Conservation (phyloP, 2,113 vertebrate genomes). For the Tringa solitaria region DNA sequence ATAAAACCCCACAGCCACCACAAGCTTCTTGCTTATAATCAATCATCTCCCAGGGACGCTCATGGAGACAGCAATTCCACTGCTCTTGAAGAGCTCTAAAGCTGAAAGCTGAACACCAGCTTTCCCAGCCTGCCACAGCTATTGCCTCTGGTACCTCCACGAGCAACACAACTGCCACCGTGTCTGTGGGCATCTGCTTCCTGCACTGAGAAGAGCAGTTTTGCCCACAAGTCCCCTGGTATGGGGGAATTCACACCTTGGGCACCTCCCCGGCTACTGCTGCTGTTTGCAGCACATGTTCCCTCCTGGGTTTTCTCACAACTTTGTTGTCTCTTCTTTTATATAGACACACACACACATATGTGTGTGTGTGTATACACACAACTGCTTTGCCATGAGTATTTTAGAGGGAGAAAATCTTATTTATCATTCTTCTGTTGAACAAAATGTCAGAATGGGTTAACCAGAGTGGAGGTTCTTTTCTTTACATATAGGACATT, state of each 20-base stretch:
- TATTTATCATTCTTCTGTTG: neutral
- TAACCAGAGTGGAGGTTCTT: neutral
- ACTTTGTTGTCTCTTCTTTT: neutral
- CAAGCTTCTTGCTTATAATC: neutral
- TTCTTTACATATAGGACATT: neutral
- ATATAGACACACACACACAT: neutral
- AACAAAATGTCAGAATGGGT: neutral
- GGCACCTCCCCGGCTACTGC: neutral
- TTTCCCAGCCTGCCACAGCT: neutral
- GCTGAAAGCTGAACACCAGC: neutral
- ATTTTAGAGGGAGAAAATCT: neutral
- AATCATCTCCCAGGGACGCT: neutral
- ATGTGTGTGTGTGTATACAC: neutral
- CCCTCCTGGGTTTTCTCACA: neutral
- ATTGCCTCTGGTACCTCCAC: neutral
- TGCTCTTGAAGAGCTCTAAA: neutral
- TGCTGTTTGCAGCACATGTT: neutral
- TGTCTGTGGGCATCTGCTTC: neutral
- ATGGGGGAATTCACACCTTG: neutral
- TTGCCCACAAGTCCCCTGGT: neutral
- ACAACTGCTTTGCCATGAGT: neutral
- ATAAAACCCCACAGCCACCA: neutral
- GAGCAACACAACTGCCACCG: neutral
- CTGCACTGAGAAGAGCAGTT: neutral
- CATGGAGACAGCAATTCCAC: neutral